phyloP scores from a whole-genome alignment of 2,888 invertebrate species.

The Quadriops clusia region DNA sequence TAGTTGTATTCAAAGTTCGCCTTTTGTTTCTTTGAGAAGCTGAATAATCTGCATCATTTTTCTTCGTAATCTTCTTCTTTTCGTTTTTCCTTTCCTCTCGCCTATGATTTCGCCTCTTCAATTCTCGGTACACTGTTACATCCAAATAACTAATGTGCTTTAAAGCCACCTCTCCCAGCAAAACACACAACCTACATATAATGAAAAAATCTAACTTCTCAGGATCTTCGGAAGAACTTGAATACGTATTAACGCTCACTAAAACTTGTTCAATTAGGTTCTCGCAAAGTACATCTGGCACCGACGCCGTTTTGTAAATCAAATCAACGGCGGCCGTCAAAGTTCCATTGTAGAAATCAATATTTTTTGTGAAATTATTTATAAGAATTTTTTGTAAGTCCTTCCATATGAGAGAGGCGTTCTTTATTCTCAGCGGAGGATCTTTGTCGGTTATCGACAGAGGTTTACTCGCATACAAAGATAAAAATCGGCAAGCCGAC shows the following conservation, averaged over 20 bases:
- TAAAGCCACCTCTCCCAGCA: slow-evolving; percentile 67
- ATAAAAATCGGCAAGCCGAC: slow-evolving; percentile 46
- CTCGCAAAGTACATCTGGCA: slow-evolving; percentile 41
- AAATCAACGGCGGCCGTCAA: slow-evolving; percentile 45
- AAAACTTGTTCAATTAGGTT: slow-evolving; percentile 20
- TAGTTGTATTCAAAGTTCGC: too few species aligned
- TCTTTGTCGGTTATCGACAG: slow-evolving; percentile 28
- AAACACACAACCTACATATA: slow-evolving; percentile 14
- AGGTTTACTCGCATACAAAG: slow-evolving; percentile 36
- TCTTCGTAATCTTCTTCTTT: slow-evolving; percentile 40
- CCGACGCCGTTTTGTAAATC: slow-evolving; percentile 48
- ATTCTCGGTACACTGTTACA: slow-evolving; percentile 68
- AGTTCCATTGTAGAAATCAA: slow-evolving; percentile 44
- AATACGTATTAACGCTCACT: slow-evolving; percentile 11
- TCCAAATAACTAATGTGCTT: slow-evolving; percentile 75
- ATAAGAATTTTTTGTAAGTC: slow-evolving; percentile 38
- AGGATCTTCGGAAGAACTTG: not conserved
- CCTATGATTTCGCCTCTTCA: slow-evolving; percentile 50
- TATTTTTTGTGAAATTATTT: slow-evolving; percentile 30
- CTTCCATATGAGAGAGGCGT: slow-evolving; percentile 44
- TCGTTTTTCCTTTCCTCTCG: slow-evolving; percentile 28
- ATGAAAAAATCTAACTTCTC: slow-evolving; percentile 8
- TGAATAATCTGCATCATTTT: too few species aligned
- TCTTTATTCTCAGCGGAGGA: slow-evolving; percentile 31
- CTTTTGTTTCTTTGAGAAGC: too few species aligned